Percentiles rank a stretch among this genome's conserved stretches.
These are phyloP conservation scores for Zoanthus solanderi DNA, from an alignment of 92 coral and sea anemone species.

Conservation along the genomic window DNA sequence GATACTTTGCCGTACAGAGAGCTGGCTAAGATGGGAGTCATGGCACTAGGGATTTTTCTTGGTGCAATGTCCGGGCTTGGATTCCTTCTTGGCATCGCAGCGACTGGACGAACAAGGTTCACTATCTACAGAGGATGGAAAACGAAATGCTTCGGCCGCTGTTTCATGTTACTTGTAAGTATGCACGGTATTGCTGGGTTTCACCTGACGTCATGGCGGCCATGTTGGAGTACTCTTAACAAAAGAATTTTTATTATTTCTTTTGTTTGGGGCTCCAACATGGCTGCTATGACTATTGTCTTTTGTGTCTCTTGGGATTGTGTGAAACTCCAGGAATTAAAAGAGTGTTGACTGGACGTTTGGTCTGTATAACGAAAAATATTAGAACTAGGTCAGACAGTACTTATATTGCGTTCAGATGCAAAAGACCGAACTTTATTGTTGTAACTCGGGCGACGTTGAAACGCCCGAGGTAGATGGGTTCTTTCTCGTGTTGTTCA, in stretches of 20 bases:
- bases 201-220: too few species aligned
- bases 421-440: not conserved
- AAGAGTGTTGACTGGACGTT: too few species aligned
- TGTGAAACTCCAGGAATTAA: too few species aligned
- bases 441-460: not conserved
- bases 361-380: too few species aligned
- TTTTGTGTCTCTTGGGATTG: too few species aligned
- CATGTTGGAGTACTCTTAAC: too few species aligned
- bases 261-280: too few species aligned
- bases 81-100: conserved; percentile 84
- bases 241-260: too few species aligned
- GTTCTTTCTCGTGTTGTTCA: not conserved
- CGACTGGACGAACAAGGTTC: conserved; percentile 94
- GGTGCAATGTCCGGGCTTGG: conserved; percentile 88
- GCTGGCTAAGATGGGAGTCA: conserved; percentile 75
- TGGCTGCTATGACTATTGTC: too few species aligned
- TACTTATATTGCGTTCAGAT: not conserved
- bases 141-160: conserved; percentile 84
- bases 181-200: not conserved
- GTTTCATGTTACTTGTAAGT: conserved; percentile 84
- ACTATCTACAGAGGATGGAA: conserved; percentile 87
- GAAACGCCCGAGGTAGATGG: not conserved
- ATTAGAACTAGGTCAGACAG: too few species aligned
- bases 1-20: conserved; percentile 44
- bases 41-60: conserved; percentile 82